Evolutionary conservation across 2,113 vertebrate genomes (phyloP).

Genomic region (Xiphophorus hellerii): DNA sequence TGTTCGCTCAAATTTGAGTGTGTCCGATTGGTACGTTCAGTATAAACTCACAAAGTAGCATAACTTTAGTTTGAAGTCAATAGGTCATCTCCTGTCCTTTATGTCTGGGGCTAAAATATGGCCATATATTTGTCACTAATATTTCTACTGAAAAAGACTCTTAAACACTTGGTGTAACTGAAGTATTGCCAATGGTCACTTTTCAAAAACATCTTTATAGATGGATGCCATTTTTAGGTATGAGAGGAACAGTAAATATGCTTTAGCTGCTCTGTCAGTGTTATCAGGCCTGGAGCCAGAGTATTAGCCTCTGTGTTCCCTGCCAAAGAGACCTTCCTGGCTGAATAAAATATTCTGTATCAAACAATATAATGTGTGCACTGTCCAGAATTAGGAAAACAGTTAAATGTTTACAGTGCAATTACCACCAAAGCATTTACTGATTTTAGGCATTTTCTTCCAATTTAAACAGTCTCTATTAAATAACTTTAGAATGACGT

Average conservation of each 20-base stretch:
- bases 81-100: constrained; percentile 9
- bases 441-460: background rate
- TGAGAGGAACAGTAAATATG: constrained; percentile 34
- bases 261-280: background rate
- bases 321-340: background rate
- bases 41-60: background rate
- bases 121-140: background rate
- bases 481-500: no score
- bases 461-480: no score
- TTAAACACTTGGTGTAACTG: constrained; percentile 30
- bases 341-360: background rate
- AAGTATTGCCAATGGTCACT: constrained; percentile 22
- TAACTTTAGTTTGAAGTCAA: constrained; percentile 10
- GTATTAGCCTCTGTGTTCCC: constrained; percentile 17
- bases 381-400: background rate
- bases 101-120: constrained; percentile 24
- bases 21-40: background rate
- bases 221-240: background rate
- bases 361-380: background rate
- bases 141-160: constrained; percentile 7
- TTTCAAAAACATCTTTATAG: constrained; percentile 18
- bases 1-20: no score
- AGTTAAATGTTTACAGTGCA: background rate
- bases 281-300: constrained; percentile 13
- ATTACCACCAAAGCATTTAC: background rate